phyloP scores from a whole-genome alignment of 2,888 invertebrate species.

The Scaptodrosophila latifasciaeformis region DNA sequence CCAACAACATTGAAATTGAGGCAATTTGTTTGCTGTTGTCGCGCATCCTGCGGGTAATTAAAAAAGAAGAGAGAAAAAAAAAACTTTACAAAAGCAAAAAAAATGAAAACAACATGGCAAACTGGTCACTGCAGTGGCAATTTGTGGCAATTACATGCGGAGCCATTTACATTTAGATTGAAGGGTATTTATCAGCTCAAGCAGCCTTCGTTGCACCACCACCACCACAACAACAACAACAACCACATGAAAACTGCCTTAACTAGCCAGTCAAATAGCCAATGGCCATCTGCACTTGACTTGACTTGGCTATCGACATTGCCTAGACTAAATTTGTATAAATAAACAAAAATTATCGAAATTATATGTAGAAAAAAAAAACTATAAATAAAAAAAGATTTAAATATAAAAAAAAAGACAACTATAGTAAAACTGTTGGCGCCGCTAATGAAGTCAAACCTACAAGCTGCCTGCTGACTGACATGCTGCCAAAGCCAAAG shows the following conservation, averaged over 20 bases:
- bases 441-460: constrained; percentile 56
- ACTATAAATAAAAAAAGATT: too few species aligned
- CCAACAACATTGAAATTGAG: constrained; percentile 69
- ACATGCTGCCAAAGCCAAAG: too few species aligned
- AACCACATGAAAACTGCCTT: neutral
- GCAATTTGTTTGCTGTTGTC: constrained; percentile 69
- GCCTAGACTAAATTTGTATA: constrained; percentile 16
- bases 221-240: constrained; percentile 15
- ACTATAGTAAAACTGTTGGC: too few species aligned
- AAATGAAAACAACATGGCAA: constrained; percentile 48
- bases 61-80: constrained; percentile 62
- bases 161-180: constrained; percentile 72
- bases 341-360: constrained; percentile 42
- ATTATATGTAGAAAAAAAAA: constrained; percentile 11
- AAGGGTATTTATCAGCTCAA: constrained; percentile 63
- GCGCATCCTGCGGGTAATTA: constrained; percentile 70
- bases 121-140: constrained; percentile 71
- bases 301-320: too few species aligned
- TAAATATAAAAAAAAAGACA: too few species aligned
- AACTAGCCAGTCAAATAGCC: neutral
- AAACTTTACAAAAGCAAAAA: constrained; percentile 9
- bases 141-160: constrained; percentile 71
- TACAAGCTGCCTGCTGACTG: too few species aligned
- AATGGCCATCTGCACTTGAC: too few species aligned
- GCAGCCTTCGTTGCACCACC: constrained; percentile 15